phyloP scores from a whole-genome alignment of 1,140 invertebrate species.

The Listronotus bonariensis region DNA sequence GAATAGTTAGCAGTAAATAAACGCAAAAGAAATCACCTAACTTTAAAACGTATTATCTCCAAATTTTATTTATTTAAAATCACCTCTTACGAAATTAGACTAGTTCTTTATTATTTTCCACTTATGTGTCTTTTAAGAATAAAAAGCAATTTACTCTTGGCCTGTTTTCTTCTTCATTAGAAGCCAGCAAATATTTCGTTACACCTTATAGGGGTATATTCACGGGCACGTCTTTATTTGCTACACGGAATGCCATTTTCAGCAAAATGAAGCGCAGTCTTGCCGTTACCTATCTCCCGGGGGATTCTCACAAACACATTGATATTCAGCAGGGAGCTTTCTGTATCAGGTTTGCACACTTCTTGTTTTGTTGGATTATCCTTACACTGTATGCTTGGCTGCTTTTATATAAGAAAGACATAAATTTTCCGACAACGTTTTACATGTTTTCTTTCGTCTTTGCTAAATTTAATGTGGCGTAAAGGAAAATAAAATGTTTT shows the following conservation, averaged over 20 bases:
- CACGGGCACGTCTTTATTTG: conserved; percentile 23
- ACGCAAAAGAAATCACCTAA: too few species aligned
- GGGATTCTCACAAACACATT: conserved; percentile 23
- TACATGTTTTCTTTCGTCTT: conserved; percentile 7
- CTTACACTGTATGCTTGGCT: conserved; percentile 28
- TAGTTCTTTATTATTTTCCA: too few species aligned
- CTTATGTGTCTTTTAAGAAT: too few species aligned
- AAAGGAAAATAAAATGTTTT: conserved; percentile 7
- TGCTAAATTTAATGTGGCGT: conserved; percentile 7
- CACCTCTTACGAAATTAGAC: too few species aligned
- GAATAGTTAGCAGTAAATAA: too few species aligned
- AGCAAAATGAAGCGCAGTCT: conserved; percentile 24
- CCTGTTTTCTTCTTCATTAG: conserved; percentile 1
- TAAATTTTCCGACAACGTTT: conserved; percentile 20
- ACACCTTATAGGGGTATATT: conserved; percentile 11
- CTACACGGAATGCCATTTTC: conserved; percentile 25
- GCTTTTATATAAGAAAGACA: conserved; percentile 20
- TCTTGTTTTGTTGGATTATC: conserved; percentile 36
- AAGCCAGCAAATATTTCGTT: conserved; percentile 23
- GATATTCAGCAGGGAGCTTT: conserved; percentile 34
- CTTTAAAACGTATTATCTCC: too few species aligned
- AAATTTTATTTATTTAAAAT: too few species aligned
- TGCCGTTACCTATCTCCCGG: conserved; percentile 14
- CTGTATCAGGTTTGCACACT: conserved; percentile 35
- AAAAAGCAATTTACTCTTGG: too few species aligned